Conservation (phyloP, 2,797 vertebrate genomes). For the Hoplostethus mediterraneus region DNA sequence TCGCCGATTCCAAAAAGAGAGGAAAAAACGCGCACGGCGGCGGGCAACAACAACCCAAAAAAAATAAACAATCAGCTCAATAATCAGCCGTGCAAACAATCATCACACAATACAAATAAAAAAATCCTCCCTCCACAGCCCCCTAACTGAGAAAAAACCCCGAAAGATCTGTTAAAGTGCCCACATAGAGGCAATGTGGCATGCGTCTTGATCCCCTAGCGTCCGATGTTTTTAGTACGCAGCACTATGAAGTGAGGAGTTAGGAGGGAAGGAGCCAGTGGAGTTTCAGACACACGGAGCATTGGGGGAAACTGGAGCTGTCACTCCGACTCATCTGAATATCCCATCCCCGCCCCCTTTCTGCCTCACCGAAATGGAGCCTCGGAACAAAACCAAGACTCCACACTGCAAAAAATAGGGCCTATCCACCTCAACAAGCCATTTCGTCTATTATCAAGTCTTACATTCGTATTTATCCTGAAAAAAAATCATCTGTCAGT, state of each 20-base stretch:
- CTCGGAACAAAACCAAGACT: slow-evolving; percentile 72
- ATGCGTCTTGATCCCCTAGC: slow-evolving; percentile 90
- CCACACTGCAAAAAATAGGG: slow-evolving; percentile 59
- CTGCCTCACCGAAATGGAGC: slow-evolving; percentile 74
- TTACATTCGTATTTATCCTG: too few relatives aligned
- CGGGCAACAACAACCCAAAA: slow-evolving; percentile 62
- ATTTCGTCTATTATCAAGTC: not conserved
- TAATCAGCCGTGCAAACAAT: slow-evolving; percentile 76
- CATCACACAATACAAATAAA: slow-evolving; percentile 77
- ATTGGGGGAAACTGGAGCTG: slow-evolving; percentile 95
- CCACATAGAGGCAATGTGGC: slow-evolving; percentile 87
- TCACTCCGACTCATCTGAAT: slow-evolving; percentile 96
- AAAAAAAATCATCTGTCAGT: not conserved
- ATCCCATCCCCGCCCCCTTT: slow-evolving; percentile 89
- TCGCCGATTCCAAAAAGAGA: slow-evolving; percentile 74
- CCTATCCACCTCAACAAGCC: not conserved
- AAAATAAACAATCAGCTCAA: slow-evolving; percentile 76
- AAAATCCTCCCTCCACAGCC: slow-evolving; percentile 79
- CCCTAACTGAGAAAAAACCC: slow-evolving; percentile 80
- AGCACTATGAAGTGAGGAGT: slow-evolving; percentile 90
- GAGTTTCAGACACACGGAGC: slow-evolving; percentile 90
- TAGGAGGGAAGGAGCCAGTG: slow-evolving; percentile 89
- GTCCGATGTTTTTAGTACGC: slow-evolving; percentile 92
- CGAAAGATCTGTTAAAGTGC: slow-evolving; percentile 87
- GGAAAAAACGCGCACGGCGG: slow-evolving; percentile 59